These are phyloP conservation scores for Atrichornis clamosus DNA, from an alignment of 2,113 vertebrate genomes.

Conservation along the genomic window DNA sequence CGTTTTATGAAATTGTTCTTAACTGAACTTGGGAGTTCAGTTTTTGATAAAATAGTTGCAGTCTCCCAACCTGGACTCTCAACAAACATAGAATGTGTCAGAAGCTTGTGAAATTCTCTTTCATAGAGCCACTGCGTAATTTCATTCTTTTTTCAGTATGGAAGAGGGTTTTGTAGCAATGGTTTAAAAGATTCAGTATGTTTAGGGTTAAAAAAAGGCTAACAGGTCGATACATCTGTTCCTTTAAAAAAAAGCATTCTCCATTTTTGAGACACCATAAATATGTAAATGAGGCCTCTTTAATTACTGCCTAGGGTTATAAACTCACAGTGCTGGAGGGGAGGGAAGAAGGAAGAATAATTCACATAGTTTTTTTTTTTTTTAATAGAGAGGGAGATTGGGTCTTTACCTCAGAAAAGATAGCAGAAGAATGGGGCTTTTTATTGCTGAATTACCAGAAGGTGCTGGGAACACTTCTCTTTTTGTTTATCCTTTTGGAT, in stretches of 20 bases:
- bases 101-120: background rate
- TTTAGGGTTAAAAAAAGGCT: background rate
- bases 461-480: background rate
- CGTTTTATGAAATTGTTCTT: background rate
- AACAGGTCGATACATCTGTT: slow-evolving; percentile 35
- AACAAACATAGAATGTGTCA: background rate
- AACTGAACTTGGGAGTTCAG: background rate
- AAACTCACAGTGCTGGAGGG: background rate
- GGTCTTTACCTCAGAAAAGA: background rate
- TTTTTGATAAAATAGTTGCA: background rate
- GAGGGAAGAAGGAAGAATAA: slow-evolving; percentile 14
- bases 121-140: background rate
- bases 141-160: background rate
- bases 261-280: slow-evolving; percentile 47
- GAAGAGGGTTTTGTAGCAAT: background rate
- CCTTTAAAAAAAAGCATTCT: slow-evolving; percentile 18
- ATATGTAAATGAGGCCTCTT: slow-evolving; percentile 53
- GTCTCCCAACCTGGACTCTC: background rate
- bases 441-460: background rate
- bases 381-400: background rate
- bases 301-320: slow-evolving; percentile 58
- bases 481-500: background rate
- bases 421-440: background rate
- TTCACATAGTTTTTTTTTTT: background rate
- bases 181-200: background rate